These are phyloP conservation scores for Psittacula derbiana DNA, from an alignment of 2,797 vertebrate genomes.

Conservation along the genomic window DNA sequence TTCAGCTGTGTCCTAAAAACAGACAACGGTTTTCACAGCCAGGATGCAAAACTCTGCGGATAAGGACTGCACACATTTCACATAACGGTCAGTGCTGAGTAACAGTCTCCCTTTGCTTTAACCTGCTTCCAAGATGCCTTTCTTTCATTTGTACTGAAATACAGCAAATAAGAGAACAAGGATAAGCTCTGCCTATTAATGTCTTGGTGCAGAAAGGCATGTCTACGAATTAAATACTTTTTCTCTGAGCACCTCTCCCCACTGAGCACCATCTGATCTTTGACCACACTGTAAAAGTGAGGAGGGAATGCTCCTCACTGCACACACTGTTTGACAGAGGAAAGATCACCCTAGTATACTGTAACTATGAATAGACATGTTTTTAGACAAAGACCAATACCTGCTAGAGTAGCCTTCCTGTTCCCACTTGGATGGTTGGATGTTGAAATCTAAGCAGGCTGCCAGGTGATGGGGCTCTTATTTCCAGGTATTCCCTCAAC, in stretches of 20 bases:
- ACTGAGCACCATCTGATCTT: neutral
- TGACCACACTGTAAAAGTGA: neutral
- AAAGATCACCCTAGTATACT: neutral
- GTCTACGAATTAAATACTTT: neutral
- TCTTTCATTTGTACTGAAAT: neutral
- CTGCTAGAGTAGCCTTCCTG: neutral
- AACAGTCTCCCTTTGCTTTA: neutral
- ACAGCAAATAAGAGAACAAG: neutral
- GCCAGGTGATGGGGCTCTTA: neutral
- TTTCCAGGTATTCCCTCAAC: neutral
- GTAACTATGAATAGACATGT: neutral
- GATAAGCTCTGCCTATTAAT: neutral
- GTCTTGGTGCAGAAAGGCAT: neutral
- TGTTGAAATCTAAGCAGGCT: neutral
- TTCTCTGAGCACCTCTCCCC: neutral
- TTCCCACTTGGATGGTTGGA: neutral
- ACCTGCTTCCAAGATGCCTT: neutral
- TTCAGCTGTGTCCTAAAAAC: neutral
- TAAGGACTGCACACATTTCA: neutral
- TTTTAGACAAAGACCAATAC: neutral
- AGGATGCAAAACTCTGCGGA: neutral
- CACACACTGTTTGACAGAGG: neutral
- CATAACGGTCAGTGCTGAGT: neutral
- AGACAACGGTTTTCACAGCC: neutral
- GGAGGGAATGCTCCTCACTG: neutral